These are phyloP conservation scores for Fregetta grallaria DNA, from an alignment of 2,113 vertebrate species.

Conservation along the genomic window DNA sequence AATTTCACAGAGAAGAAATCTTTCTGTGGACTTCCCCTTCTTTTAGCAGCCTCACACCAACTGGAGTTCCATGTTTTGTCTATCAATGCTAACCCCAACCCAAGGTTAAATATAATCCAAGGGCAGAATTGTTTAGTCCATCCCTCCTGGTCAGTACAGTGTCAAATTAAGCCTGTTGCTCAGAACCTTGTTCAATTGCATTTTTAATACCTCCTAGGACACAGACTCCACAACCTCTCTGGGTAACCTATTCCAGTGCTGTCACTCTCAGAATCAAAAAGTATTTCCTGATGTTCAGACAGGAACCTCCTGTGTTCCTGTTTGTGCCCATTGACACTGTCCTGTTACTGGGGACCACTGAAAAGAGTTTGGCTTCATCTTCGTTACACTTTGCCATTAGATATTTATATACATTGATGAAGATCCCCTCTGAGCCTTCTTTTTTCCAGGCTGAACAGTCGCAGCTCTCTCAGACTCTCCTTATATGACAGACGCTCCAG, in stretches of 20 bases:
- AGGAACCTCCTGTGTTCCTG: not conserved
- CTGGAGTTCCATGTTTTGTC: not conserved
- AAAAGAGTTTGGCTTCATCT: not conserved
- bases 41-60: not conserved
- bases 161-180: not conserved
- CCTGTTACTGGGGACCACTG: not conserved
- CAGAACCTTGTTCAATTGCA: not conserved
- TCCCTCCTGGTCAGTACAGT: too few relatives aligned
- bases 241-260: not conserved
- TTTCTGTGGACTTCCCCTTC: not conserved
- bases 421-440: not conserved
- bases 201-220: not conserved
- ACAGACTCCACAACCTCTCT: not conserved
- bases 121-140: not conserved
- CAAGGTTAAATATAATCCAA: not conserved
- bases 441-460: not conserved
- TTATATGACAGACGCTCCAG: not conserved
- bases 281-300: not conserved
- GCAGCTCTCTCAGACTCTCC: not conserved
- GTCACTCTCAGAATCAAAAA: not conserved
- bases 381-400: not conserved
- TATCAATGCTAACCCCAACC: not conserved
- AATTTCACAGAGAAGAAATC: not conserved
- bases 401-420: not conserved
- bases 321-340: not conserved